Base-by-base conservation (phyloP, 2,888 invertebrate species). In the Trissolcus brochymenae region DNA sequence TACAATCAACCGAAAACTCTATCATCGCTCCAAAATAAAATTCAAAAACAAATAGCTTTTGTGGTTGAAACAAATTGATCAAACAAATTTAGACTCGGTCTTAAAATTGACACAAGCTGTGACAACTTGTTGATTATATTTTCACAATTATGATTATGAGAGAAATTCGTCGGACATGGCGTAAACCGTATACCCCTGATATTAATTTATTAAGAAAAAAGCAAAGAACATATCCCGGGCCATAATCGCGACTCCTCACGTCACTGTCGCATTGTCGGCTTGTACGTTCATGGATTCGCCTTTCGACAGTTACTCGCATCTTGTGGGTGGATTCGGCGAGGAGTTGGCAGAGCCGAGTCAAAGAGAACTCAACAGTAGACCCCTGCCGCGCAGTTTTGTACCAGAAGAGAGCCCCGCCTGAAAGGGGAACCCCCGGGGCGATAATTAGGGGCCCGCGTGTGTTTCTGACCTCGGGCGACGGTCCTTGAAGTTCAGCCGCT, bases 401-500 rank as follows among this genome's bases (percentile, higher is more conserved):
- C 84, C 85, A 84, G 86, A 83, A 85, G 84, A 84, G 84, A 82
- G 82, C 81, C 82, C 84, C 83, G 84, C 81, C 85, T 84, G 85
- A 86, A 84, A 75, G 87, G 87, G 88, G 86, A 85, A 87, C 87
- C 87, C 88, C 88, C 81, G 88, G 84, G 82, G 88, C 82, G 88
- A 88, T 88, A 88, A 88, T 88, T 88, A 88, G 88, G 87, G 87
- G 85, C 86, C 88, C 87, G 86, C 87, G 88, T 87, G 87, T 87
- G 87, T 88, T 87, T 87, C 87, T 87, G 85, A 85, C 84, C 86
- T 87, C 84, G 84, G 81, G 82, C 83, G 82, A 84, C 55, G 74
- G 84, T 84, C 87, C 88, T 88, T 88, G 86, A 88, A 88, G 88
- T 87, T 87, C 85, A 78, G 86, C 88, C 88, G 88, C 87, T 78